Conservation (phyloP, 2,113 vertebrate genomes). For the Sorex fumeus region DNA sequence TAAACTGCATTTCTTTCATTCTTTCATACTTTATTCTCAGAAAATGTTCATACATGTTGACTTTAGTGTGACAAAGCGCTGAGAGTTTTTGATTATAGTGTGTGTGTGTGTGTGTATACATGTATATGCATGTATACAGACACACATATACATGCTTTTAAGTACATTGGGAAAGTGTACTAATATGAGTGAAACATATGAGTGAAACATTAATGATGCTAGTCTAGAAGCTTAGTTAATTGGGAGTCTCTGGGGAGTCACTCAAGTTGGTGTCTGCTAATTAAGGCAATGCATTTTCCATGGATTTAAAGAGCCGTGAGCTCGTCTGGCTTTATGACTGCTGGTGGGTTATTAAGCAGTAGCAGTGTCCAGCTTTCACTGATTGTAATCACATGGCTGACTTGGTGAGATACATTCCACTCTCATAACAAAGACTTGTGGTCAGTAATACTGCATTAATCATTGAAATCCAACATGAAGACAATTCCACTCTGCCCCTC, state of each 20-base stretch:
- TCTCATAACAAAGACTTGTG: not conserved
- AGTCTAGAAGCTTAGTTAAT: constrained; percentile 75
- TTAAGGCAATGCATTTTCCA: constrained; percentile 67
- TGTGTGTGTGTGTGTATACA: not conserved
- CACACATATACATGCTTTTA: not conserved
- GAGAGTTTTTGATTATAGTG: constrained; percentile 26
- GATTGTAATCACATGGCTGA: not conserved
- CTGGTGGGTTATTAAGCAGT: not conserved
- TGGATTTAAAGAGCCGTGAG: constrained; percentile 57
- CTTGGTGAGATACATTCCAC: not conserved
- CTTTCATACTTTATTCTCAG: constrained; percentile 26
- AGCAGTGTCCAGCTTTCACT: constrained; percentile 12
- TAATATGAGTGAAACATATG: constrained; percentile 63
- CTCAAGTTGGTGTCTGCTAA: constrained; percentile 77
- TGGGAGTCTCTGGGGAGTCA: constrained; percentile 77
- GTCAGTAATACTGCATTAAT: not conserved
- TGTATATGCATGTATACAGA: not conserved
- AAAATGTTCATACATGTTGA: constrained; percentile 36
- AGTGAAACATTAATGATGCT: constrained; percentile 56
- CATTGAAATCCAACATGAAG: not conserved
- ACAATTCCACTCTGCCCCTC: not conserved
- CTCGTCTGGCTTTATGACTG: constrained; percentile 30
- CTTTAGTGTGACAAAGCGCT: constrained; percentile 59
- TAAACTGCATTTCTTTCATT: constrained; percentile 5
- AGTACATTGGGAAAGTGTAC: not conserved